Evolutionary conservation across 2,888 invertebrate genomes (phyloP).

Genomic region (Seira sanloemensis): DNA sequence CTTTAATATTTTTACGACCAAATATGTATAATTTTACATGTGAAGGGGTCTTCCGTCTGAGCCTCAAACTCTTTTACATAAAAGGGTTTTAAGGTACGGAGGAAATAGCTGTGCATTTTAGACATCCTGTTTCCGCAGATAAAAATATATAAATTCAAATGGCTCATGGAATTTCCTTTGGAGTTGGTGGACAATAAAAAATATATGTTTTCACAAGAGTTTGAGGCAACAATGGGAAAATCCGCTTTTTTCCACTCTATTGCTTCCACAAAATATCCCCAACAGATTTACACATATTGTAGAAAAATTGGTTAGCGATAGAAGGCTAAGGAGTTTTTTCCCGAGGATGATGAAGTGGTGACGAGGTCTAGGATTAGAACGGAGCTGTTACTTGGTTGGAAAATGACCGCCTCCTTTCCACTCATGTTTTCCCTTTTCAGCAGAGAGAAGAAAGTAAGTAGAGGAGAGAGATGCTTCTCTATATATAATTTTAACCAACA

Average conservation of each 20-base stretch:
- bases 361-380: conserved; percentile 26
- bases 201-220: conserved; percentile 39
- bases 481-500: too few relatives aligned
- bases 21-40: conserved; percentile 8
- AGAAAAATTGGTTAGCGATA: background rate
- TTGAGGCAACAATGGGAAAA: conserved; percentile 51
- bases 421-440: background rate
- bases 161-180: conserved; percentile 24
- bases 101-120: conserved; percentile 36
- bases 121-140: conserved; percentile 36
- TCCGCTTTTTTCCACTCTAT: conserved; percentile 38
- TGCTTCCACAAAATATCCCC: conserved; percentile 16
- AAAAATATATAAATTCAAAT: conserved; percentile 39
- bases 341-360: conserved; percentile 35
- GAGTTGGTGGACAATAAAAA: conserved; percentile 22
- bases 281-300: background rate
- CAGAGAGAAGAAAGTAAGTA: too few relatives aligned
- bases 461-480: too few relatives aligned
- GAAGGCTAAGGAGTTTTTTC: conserved; percentile 18
- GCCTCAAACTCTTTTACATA: background rate
- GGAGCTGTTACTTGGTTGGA: background rate
- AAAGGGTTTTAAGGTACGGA: background rate
- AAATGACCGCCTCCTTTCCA: background rate
- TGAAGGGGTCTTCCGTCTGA: background rate
- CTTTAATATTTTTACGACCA: conserved; percentile 9